Evolutionary conservation across 53 echinoderm and acorn worm species (phyloP).

Genomic region (Stichopus horrens): DNA sequence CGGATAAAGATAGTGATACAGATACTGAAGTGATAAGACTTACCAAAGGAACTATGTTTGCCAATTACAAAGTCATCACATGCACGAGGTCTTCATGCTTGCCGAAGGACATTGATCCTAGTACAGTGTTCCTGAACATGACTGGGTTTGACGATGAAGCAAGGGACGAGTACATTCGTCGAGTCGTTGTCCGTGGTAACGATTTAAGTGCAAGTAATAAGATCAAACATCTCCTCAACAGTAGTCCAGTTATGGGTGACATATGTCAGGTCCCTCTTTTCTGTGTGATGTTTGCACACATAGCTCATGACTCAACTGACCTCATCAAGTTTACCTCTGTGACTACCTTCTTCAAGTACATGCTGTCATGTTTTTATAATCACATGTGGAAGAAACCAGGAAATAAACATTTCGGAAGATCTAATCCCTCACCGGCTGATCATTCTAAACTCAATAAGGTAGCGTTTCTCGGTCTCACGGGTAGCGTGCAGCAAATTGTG

Average conservation of each 20-base stretch:
- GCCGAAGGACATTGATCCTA: not conserved
- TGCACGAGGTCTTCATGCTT: not conserved
- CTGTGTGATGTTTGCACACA: slow-evolving; percentile 9
- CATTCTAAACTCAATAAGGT: too few relatives aligned
- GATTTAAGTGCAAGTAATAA: not conserved
- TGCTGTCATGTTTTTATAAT: not conserved
- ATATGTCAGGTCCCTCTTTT: slow-evolving; percentile 19
- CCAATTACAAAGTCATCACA: not conserved
- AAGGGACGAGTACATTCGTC: slow-evolving; percentile 6
- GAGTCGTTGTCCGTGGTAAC: not conserved
- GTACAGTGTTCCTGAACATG: not conserved
- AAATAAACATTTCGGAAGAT: too few relatives aligned
- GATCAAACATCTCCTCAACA: slow-evolving; percentile 8
- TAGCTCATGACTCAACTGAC: not conserved
- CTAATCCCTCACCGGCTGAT: too few relatives aligned
- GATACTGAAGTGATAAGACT: not conserved
- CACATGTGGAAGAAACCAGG: not conserved
- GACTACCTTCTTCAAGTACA: not conserved
- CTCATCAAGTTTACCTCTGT: not conserved
- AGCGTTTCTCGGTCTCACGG: too few relatives aligned
- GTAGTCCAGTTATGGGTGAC: not conserved
- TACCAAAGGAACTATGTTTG: not conserved
- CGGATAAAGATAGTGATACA: not conserved
- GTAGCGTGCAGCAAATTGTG: too few relatives aligned
- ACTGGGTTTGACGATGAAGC: slow-evolving; percentile 9